phyloP scores from a whole-genome alignment of 2,113 vertebrate species.

The Hylia prasina region DNA sequence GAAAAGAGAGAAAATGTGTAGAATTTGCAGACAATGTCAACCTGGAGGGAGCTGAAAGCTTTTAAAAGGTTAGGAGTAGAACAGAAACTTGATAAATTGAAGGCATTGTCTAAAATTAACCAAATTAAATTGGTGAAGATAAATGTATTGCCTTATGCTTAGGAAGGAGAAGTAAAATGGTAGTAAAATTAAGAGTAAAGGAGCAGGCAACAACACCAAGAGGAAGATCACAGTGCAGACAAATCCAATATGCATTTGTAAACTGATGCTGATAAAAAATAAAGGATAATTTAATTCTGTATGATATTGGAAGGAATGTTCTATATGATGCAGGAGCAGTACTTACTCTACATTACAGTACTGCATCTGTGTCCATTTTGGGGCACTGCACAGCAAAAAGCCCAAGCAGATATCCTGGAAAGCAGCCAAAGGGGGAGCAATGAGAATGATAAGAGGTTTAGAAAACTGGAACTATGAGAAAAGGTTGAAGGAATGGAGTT shows the following conservation, averaged over 20 bases:
- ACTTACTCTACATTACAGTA: not conserved
- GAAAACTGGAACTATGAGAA: slow-evolving; percentile 40
- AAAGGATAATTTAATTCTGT: not conserved
- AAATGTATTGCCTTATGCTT: not conserved
- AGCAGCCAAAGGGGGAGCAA: slow-evolving; percentile 5
- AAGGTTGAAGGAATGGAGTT: slow-evolving; percentile 40
- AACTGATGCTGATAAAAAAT: not conserved
- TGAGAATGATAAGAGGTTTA: slow-evolving; percentile 27
- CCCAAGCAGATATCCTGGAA: not conserved
- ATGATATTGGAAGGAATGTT: not conserved
- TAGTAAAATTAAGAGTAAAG: not conserved
- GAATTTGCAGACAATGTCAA: not conserved
- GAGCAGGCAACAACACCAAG: not conserved
- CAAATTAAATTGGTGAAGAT: not conserved
- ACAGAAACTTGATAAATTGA: slow-evolving; percentile 35
- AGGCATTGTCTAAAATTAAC: slow-evolving; percentile 11
- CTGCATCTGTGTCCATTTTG: not conserved
- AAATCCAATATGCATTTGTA: not conserved
- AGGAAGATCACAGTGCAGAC: not conserved
- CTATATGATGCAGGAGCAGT: not conserved
- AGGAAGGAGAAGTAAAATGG: not conserved
- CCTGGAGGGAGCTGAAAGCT: slow-evolving; percentile 12
- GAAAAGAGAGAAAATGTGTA: slow-evolving; percentile 23
- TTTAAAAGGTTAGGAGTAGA: slow-evolving; percentile 17
- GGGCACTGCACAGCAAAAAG: not conserved